Conservation (phyloP, 2,113 vertebrate species). For the Labeo rohita region DNA sequence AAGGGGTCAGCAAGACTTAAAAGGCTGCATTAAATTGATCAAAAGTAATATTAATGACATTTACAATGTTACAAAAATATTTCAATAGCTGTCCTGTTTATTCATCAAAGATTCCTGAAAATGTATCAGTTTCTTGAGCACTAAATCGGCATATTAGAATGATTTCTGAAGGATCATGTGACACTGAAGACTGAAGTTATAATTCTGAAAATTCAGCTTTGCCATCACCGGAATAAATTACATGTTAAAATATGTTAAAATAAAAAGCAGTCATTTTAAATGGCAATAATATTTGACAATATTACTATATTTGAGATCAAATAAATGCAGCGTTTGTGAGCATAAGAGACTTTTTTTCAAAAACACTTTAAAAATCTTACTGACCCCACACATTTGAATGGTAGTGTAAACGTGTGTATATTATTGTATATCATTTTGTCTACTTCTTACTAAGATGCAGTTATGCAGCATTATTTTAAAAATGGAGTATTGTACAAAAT, state of each 20-base stretch:
- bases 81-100: too few relatives aligned
- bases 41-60: too few relatives aligned
- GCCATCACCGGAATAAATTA: not conserved
- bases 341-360: not conserved
- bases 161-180: not conserved
- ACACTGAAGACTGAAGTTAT: not conserved
- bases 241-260: slow-evolving; percentile 1
- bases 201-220: not conserved
- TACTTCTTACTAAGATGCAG: not conserved
- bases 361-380: not conserved
- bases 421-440: not conserved
- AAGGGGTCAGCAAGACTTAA: not conserved
- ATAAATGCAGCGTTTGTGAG: not conserved
- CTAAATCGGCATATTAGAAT: not conserved
- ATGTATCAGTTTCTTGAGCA: not conserved
- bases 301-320: not conserved
- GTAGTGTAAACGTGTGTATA: not conserved
- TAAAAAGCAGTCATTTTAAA: not conserved
- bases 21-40: too few relatives aligned
- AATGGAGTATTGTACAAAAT: not conserved
- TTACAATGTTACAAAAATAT: too few relatives aligned
- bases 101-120: too few relatives aligned
- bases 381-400: not conserved
- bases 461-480: not conserved
- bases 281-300: not conserved